Conservation (phyloP, 1,140 invertebrate genomes). For the Drosophila ananassae region DNA sequence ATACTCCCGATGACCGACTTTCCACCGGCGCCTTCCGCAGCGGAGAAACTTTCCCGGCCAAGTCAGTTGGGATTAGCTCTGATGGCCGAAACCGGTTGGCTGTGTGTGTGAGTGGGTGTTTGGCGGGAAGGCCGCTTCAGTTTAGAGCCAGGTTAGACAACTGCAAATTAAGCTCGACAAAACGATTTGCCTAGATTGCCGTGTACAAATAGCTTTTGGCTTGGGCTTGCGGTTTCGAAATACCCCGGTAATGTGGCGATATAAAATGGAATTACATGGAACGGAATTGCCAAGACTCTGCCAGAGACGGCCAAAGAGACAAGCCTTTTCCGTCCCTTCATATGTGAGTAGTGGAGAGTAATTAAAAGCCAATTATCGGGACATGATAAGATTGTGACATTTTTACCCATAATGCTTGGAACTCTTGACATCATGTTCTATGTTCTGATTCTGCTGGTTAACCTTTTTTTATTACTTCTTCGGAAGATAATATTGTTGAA, state of each 20-base stretch:
- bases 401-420: not conserved
- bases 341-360: not conserved
- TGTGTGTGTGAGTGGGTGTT: not conserved
- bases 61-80: conserved; percentile 70
- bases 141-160: conserved; percentile 22
- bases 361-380: not conserved
- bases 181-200: conserved; percentile 48
- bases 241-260: conserved; percentile 11
- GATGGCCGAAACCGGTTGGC: not conserved
- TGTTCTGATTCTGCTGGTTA: too few relatives aligned
- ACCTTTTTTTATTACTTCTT: too few relatives aligned
- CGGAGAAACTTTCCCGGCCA: conserved; percentile 62
- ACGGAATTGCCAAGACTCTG: not conserved
- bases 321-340: too few relatives aligned
- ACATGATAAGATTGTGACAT: not conserved
- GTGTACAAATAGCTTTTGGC: conserved; percentile 39
- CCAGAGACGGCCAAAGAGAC: not conserved
- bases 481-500: too few relatives aligned
- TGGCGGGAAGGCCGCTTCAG: not conserved
- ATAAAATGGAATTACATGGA: conserved; percentile 5
- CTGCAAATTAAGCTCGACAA: conserved; percentile 50
- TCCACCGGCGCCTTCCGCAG: conserved; percentile 51
- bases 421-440: not conserved
- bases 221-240: not conserved
- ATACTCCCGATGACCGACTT: conserved; percentile 65